Evolutionary conservation across 2,113 vertebrate species (phyloP).

Genomic region (Motacilla tschutschensis): DNA sequence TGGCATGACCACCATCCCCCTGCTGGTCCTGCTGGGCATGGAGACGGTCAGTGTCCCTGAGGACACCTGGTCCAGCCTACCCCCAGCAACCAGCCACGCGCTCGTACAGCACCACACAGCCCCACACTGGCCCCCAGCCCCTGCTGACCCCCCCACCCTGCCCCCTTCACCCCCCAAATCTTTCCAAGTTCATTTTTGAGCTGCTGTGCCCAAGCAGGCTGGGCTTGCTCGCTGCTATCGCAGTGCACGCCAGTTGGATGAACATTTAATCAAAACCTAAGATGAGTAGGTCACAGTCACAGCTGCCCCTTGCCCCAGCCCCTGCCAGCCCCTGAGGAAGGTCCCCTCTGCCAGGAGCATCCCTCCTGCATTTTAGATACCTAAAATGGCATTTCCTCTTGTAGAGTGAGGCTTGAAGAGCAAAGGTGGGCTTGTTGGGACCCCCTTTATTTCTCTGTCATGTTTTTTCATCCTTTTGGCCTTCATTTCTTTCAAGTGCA

Average conservation of each 20-base stretch:
- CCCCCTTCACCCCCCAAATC: not conserved
- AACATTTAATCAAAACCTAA: not conserved
- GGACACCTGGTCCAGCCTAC: not conserved
- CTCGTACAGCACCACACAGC: rapidly evolving
- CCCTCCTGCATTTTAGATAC: not conserved
- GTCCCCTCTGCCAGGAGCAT: no score
- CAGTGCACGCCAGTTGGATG: rapidly evolving
- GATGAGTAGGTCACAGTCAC: not conserved
- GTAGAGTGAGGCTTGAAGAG: not conserved
- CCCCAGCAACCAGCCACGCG: rapidly evolving
- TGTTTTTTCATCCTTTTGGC: not conserved
- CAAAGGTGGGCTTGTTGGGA: not conserved
- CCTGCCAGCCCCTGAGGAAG: no score
- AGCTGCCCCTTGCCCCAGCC: no score
- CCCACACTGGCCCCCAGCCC: rapidly evolving
- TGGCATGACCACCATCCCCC: conserved; percentile 92
- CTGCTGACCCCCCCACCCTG: not conserved
- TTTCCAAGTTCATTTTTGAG: not conserved
- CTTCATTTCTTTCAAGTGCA: not conserved
- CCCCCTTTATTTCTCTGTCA: not conserved
- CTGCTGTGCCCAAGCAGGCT: not conserved
- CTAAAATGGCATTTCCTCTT: not conserved
- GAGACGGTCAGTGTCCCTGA: conserved; percentile 70
- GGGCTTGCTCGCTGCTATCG: rapidly evolving
- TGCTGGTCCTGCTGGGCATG: conserved; percentile 92